Evolutionary conservation across 2,113 vertebrate species (phyloP).

Genomic region (Macrotus californicus): DNA sequence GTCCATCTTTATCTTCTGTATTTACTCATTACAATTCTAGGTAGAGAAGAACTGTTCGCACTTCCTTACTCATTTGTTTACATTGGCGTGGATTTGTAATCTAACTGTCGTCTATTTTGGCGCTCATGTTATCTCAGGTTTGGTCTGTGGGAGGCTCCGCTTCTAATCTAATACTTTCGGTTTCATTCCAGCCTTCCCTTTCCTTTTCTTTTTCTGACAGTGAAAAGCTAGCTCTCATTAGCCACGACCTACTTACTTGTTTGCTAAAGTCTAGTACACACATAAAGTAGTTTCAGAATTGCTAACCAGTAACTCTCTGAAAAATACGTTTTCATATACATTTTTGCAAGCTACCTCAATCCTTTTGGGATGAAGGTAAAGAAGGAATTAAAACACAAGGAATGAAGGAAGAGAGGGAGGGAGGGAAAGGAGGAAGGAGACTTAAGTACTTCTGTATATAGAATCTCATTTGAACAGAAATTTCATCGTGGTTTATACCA

Average conservation of each 20-base stretch:
- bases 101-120: background rate
- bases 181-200: background rate
- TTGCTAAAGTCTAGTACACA: background rate
- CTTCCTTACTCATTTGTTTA: background rate
- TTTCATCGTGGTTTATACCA: background rate
- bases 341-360: conserved; percentile 15
- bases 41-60: background rate
- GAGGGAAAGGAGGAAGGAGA: background rate
- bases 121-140: background rate
- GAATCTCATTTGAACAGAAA: conserved; percentile 6
- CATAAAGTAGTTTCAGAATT: conserved; percentile 17
- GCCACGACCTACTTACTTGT: background rate
- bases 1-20: background rate
- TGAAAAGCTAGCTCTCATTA: conserved; percentile 14
- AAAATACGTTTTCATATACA: background rate
- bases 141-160: background rate
- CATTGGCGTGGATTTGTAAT: background rate
- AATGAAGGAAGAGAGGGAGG: background rate
- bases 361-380: background rate
- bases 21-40: conserved; percentile 5
- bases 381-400: conserved; percentile 1
- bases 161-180: background rate
- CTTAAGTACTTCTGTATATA: background rate
- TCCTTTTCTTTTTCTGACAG: background rate
- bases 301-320: background rate